These are phyloP conservation scores for Sycobia sp. DNA, from an alignment of 1,140 invertebrate species.

Conservation along the genomic window DNA sequence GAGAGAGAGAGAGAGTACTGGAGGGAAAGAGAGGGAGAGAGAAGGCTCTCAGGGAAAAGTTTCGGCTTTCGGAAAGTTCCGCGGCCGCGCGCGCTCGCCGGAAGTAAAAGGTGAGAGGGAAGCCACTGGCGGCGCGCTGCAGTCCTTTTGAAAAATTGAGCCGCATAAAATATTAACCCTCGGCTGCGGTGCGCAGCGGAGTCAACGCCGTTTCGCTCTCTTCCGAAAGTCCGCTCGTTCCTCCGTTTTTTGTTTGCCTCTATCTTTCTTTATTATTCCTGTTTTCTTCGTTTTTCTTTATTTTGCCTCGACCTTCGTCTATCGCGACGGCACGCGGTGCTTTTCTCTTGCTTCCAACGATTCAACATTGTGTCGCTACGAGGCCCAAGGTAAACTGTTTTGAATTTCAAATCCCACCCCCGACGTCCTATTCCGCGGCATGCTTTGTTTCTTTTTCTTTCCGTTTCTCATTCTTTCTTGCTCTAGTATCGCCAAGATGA, in stretches of 20 bases:
- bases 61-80: too few relatives aligned
- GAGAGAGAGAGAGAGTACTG: too few relatives aligned
- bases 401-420: constrained; percentile 50
- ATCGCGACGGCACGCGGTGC: too few relatives aligned
- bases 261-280: too few relatives aligned
- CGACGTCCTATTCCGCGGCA: constrained; percentile 16
- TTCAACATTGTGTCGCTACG: constrained; percentile 20
- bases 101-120: constrained; percentile 14
- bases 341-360: not conserved
- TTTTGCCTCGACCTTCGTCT: too few relatives aligned
- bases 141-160: constrained; percentile 30
- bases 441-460: not conserved
- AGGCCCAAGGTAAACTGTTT: constrained; percentile 47
- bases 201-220: constrained; percentile 22
- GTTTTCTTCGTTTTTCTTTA: too few relatives aligned
- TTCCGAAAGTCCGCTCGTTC: too few relatives aligned
- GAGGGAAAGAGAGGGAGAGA: too few relatives aligned
- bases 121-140: constrained; percentile 42
- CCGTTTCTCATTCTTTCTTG: too few relatives aligned
- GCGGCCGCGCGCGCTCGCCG: not conserved
- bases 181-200: constrained; percentile 12
- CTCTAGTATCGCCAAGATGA: constrained; percentile 30
- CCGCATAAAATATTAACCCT: constrained; percentile 32
- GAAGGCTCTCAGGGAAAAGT: too few relatives aligned
- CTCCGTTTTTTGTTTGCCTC: too few relatives aligned